A percentile compares a stretch with the other conserved stretches of the same genome.
Evolutionary conservation across 2,113 vertebrate genomes (phyloP).

Genomic region (Melanostigma gelatinosum): DNA sequence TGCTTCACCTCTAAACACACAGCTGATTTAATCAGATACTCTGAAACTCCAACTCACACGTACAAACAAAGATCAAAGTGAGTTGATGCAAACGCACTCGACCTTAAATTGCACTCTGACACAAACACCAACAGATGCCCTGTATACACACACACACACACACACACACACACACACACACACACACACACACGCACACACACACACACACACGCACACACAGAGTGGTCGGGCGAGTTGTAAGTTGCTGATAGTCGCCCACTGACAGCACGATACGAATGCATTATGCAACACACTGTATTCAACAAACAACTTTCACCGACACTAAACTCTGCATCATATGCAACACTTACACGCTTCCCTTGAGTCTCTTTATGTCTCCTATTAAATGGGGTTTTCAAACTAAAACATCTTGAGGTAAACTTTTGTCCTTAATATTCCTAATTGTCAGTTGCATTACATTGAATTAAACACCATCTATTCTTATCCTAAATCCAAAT

Average conservation of each 20-base stretch:
- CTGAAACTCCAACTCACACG: neutral
- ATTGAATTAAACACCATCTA: neutral
- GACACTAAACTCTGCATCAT: neutral
- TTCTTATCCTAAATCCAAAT: neutral
- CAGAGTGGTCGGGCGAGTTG: neutral
- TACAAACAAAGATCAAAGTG: neutral
- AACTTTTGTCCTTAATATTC: neutral
- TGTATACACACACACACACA: neutral
- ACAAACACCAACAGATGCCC: neutral
- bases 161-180: too few species aligned
- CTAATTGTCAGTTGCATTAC: neutral
- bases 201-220: slow-evolving; percentile 3
- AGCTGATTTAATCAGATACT: neutral
- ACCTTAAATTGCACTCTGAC: slow-evolving; percentile 8
- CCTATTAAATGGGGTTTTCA: neutral
- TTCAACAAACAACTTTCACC: slow-evolving; percentile 25
- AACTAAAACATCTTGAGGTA: neutral
- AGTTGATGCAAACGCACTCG: slow-evolving; percentile 6
- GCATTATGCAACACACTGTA: slow-evolving; percentile 41
- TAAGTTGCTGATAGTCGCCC: neutral
- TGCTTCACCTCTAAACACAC: neutral
- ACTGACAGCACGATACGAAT: slow-evolving; percentile 5
- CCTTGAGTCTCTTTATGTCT: neutral
- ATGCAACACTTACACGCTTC: neutral
- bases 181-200: slow-evolving; percentile 9